Evolutionary conservation across 1,140 invertebrate genomes (phyloP), one percentile per base, ranked within the genome.

Genomic region (Musca vetustissima): DNA sequence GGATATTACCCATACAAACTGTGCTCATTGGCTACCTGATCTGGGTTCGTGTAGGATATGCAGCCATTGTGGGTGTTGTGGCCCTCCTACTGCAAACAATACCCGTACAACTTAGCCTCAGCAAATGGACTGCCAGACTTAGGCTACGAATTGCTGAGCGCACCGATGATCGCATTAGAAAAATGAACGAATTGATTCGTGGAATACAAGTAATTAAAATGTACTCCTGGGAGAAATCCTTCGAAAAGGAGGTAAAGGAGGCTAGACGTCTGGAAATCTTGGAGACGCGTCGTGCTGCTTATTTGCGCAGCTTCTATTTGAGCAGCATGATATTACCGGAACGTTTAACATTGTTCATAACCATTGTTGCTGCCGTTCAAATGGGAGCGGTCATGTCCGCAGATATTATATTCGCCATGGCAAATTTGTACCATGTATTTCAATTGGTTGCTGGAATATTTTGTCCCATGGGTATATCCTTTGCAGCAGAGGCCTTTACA

Each of bases 111-210:
- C 88, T 91, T 87, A 88, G 86, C 78, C 78, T 87, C n/a, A 86
- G 86, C 2, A 86, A 87, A 64, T 80, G 84, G 4, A 85, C 85
- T 47, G 87, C 86, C 0, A 80, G 85, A 15, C 81, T 86, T 21
- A 83, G 86, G 47, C 70, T 89, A 2, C 85, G 86, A 68, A 92
- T 90, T 1, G 90, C 91, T 0, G 82, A 87, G 21, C 83, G 88
- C 2, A 95, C 92, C 0, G 94, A 96, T 80, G 90, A 92, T 73
- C 85, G 94, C 21, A 90, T 96, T 1, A 86, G 91, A 19, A 82
- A 94, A 15, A 95, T 94, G 86, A 94, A 92, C 74, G 93, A 95
- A 78, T 91, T 95, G 48, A 88, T 95, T 1, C 85, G 84, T 1
- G 90, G 89, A 0, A 88, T 89, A 64, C 87, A 88, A 74, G 87